These are phyloP conservation scores for Callorhinus ursinus DNA, from an alignment of 2,113 vertebrate species.

Conservation along the genomic window DNA sequence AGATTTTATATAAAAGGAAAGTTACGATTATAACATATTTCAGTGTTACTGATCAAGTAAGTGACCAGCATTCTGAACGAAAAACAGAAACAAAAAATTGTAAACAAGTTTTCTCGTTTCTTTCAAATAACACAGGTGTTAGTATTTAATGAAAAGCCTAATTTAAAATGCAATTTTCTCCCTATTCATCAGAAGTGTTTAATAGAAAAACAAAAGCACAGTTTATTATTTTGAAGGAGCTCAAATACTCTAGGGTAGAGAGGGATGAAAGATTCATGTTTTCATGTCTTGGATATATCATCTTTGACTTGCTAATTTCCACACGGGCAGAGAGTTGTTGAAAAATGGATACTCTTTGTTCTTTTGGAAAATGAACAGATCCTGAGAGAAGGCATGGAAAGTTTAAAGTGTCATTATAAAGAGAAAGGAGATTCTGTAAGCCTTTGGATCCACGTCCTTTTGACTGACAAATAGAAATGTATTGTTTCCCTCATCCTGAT, in stretches of 20 bases:
- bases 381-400: conserved; percentile 65
- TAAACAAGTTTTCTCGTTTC: neutral
- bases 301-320: conserved; percentile 68
- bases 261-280: conserved; percentile 20
- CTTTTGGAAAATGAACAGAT: conserved; percentile 66
- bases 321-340: neutral
- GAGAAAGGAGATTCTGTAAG: conserved; percentile 3
- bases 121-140: neutral
- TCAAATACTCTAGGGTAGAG: conserved; percentile 59
- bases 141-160: conserved; percentile 23
- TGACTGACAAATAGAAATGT: neutral
- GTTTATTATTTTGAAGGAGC: conserved; percentile 51
- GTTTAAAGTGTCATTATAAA: neutral
- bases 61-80: neutral
- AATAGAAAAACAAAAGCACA: conserved; percentile 24
- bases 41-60: neutral
- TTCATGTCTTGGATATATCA: conserved; percentile 10
- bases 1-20: neutral
- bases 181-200: neutral
- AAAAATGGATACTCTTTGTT: conserved; percentile 70
- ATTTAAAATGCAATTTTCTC: conserved; percentile 63
- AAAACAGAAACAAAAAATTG: conserved; percentile 23
- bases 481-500: neutral
- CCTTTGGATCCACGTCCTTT: neutral
- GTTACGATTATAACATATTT: neutral